Evolutionary conservation across 1,140 invertebrate species (phyloP).

Genomic region (Euwallacea similis): DNA sequence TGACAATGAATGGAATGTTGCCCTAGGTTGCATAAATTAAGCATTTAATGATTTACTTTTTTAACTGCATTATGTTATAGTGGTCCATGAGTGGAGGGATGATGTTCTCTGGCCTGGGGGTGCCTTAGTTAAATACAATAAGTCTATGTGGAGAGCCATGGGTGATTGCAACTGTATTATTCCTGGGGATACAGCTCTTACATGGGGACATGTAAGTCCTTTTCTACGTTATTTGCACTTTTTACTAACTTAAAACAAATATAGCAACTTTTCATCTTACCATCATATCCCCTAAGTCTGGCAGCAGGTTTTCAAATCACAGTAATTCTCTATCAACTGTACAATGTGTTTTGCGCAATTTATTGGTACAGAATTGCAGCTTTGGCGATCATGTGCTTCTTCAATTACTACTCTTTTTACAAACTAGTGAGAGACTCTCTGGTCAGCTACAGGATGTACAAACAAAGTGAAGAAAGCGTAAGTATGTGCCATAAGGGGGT

Average conservation of each 20-base stretch:
- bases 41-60: conserved; percentile 37
- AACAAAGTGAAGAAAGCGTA: conserved; percentile 10
- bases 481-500: conserved; percentile 12
- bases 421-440: conserved; percentile 85
- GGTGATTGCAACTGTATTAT: conserved; percentile 74
- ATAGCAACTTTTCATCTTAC: conserved; percentile 85
- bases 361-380: conserved; percentile 93
- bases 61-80: conserved; percentile 51
- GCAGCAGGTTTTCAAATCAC: conserved; percentile 73
- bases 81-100: conserved; percentile 72
- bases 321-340: conserved; percentile 75
- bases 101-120: conserved; percentile 74
- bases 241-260: conserved; percentile 35
- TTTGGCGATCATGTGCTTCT: conserved; percentile 79
- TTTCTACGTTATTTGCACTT: conserved; percentile 1
- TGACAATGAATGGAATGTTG: conserved; percentile 51
- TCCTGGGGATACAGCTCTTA: conserved; percentile 80
- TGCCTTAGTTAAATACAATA: conserved; percentile 78
- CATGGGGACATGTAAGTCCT: conserved; percentile 80
- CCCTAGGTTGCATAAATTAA: conserved; percentile 40
- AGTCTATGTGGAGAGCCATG: conserved; percentile 77
- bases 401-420: conserved; percentile 90
- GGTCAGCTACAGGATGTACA: conserved; percentile 80
- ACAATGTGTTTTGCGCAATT: conserved; percentile 72
- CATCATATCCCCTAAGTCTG: conserved; percentile 75